A percentile compares a stretch with the other conserved stretches of the same genome.
These are phyloP conservation scores for Acyrthosiphon pisum DNA, from an alignment of 1,140 invertebrate genomes.

Conservation along the genomic window DNA sequence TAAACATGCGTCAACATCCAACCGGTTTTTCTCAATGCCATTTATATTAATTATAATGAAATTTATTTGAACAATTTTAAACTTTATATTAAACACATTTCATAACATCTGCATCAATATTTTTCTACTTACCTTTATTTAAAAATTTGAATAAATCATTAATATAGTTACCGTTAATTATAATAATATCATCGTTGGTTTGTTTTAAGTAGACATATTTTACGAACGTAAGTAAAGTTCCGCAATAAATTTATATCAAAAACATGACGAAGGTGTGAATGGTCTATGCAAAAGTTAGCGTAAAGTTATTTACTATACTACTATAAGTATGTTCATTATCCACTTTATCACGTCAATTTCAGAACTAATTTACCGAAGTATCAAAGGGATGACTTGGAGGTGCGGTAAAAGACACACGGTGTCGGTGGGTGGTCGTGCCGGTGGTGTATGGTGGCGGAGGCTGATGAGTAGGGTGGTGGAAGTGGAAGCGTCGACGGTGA, in stretches of 20 bases:
- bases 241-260: neutral
- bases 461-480: neutral
- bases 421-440: neutral
- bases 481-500: too few relatives aligned
- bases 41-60: neutral
- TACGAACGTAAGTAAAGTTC: neutral
- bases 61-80: neutral
- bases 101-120: neutral
- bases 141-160: neutral
- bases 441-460: neutral
- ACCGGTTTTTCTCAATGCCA: neutral
- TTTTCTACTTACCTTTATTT: neutral
- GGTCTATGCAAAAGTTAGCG: neutral
- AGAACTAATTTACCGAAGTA: constrained; percentile 40
- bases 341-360: constrained; percentile 48
- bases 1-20: neutral
- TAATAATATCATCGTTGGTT: neutral
- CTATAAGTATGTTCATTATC: neutral
- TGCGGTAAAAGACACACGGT: neutral
- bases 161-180: neutral
- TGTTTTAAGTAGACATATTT: too few relatives aligned
- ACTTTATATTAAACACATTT: neutral
- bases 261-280: constrained; percentile 2
- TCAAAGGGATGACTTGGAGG: constrained; percentile 41
- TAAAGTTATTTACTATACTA: neutral